Evolutionary conservation across 2,888 invertebrate species (phyloP).

Genomic region (Adelphocoris suturalis): DNA sequence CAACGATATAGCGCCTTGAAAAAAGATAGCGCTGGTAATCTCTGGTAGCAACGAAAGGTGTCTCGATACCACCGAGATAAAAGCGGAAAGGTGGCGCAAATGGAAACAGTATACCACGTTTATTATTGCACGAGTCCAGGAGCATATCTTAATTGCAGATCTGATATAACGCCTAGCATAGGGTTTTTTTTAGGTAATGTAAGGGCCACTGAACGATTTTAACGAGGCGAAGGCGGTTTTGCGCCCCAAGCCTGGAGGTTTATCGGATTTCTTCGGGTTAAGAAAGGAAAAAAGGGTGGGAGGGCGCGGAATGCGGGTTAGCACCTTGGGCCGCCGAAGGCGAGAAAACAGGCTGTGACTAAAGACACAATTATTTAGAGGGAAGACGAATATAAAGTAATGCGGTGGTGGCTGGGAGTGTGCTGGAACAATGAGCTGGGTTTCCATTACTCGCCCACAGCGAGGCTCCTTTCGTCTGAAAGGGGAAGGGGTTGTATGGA

Average conservation of each 20-base stretch:
- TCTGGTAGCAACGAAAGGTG: slow-evolving; percentile 45
- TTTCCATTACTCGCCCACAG: slow-evolving; percentile 50
- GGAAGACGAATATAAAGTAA: slow-evolving; percentile 59
- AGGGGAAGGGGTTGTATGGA: not conserved
- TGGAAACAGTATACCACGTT: slow-evolving; percentile 42
- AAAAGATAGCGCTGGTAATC: slow-evolving; percentile 13
- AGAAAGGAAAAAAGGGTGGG: not conserved
- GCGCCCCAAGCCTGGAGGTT: not conserved
- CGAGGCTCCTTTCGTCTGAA: not conserved
- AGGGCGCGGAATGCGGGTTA: slow-evolving; percentile 36
- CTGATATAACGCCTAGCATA: slow-evolving; percentile 34
- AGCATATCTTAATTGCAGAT: slow-evolving; percentile 58
- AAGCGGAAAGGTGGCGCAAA: slow-evolving; percentile 26
- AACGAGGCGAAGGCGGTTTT: slow-evolving; percentile 40
- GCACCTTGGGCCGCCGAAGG: slow-evolving; percentile 31
- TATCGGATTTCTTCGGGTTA: slow-evolving; percentile 24
- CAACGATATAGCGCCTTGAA: not conserved
- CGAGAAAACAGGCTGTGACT: slow-evolving; percentile 54
- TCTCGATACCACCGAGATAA: slow-evolving; percentile 50
- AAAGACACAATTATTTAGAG: slow-evolving; percentile 63
- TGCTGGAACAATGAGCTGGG: slow-evolving; percentile 54
- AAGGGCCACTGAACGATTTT: slow-evolving; percentile 44
- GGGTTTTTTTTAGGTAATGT: slow-evolving; percentile 13
- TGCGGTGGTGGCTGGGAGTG: slow-evolving; percentile 3
- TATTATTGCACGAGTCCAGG: slow-evolving; percentile 24